phyloP scores from a whole-genome alignment of 2,888 invertebrate species.

The Trisateles emortualis region DNA sequence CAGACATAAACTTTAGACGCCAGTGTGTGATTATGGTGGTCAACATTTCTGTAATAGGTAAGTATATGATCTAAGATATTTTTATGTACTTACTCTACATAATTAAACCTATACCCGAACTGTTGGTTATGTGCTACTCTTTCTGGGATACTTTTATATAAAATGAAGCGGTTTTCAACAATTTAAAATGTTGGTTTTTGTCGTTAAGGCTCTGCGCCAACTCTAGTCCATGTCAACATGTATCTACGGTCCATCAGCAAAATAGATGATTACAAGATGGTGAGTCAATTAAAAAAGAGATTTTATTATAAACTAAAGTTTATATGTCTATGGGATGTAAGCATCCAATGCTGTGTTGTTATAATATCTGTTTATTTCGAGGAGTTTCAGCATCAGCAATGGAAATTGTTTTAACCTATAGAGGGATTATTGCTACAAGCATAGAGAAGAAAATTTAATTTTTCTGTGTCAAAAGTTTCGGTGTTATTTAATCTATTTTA shows the following conservation, averaged over 20 bases:
- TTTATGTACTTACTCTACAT: neutral
- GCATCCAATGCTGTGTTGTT: conserved; percentile 27
- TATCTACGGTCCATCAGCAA: conserved; percentile 99
- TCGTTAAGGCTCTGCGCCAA: conserved; percentile 92
- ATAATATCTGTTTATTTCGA: conserved; percentile 15
- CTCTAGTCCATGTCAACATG: conserved; percentile 97
- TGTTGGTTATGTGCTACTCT: neutral
- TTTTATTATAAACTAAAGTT: conserved; percentile 79
- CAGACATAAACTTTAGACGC: too few relatives aligned
- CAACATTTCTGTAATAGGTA: too few relatives aligned
- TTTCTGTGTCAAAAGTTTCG: neutral
- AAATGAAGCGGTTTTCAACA: conserved; percentile 56
- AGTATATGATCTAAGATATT: neutral
- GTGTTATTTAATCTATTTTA: too few relatives aligned
- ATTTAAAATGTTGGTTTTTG: conserved; percentile 70
- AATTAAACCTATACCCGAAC: neutral
- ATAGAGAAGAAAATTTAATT: neutral
- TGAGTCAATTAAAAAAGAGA: too few relatives aligned
- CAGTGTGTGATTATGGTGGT: too few relatives aligned
- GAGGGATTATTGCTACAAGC: neutral
- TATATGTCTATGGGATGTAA: conserved; percentile 29
- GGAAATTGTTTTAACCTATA: conserved; percentile 16
- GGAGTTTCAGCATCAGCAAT: conserved; percentile 26
- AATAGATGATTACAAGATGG: conserved; percentile 99
- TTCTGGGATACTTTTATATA: conserved; percentile 5